Conservation (phyloP, 2,888 invertebrate species). For the Julus scandinavius region DNA sequence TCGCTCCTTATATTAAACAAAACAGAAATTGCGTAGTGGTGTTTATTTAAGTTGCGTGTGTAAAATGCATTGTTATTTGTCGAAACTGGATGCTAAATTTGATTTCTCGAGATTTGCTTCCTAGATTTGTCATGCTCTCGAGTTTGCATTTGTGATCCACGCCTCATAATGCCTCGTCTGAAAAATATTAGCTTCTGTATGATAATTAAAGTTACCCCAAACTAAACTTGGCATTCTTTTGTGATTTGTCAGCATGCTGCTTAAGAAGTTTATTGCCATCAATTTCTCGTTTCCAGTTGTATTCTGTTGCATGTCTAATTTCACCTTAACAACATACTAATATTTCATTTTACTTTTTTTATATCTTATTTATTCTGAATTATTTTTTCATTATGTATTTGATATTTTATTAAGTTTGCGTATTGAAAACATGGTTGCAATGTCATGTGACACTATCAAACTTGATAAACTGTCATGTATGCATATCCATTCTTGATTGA, state of each 20-base stretch:
- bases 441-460: neutral
- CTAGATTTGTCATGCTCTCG: neutral
- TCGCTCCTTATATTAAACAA: too few species aligned
- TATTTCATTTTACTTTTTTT: neutral
- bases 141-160: neutral
- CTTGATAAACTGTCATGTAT: neutral
- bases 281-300: neutral
- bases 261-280: neutral
- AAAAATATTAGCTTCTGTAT: neutral
- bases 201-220: neutral
- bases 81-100: too few species aligned
- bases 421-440: neutral
- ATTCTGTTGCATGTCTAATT: conserved; percentile 6
- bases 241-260: neutral
- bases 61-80: neutral
- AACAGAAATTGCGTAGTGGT: neutral
- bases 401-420: neutral
- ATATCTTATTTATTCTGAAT: neutral
- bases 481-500: neutral
- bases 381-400: neutral
- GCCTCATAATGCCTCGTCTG: neutral
- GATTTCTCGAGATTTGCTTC: neutral
- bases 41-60: neutral
- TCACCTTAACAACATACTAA: neutral
- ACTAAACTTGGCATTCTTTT: neutral